These are phyloP conservation scores for Pangasius mekongensis DNA, from an alignment of 2,797 vertebrate species.

Conservation along the genomic window DNA sequence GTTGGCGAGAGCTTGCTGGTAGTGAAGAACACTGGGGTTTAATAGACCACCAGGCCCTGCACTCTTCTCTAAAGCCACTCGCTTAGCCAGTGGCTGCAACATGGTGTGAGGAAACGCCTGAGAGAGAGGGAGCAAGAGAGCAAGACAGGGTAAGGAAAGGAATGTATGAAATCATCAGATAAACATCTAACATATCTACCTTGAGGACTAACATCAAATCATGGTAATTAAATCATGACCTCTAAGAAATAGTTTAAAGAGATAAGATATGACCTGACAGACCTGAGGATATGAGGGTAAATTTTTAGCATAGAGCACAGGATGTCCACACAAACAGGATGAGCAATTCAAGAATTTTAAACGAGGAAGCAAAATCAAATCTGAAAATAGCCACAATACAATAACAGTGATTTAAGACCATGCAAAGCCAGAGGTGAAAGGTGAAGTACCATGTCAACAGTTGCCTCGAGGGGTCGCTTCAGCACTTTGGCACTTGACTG, in stretches of 20 bases:
- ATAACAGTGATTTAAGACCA: constrained; percentile 91
- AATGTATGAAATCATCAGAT: background rate
- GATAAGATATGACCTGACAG: constrained; percentile 26
- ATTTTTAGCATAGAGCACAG: constrained; percentile 46
- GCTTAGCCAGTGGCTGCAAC: constrained; percentile 98
- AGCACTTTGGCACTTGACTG: constrained; percentile 99
- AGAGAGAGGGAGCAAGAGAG: constrained; percentile 11
- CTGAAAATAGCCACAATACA: constrained; percentile 92
- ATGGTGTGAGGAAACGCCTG: constrained; percentile 94
- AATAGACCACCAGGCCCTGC: constrained; percentile 91
- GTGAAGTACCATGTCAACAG: constrained; percentile 96
- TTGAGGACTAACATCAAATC: background rate
- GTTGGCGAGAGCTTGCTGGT: constrained; percentile 95
- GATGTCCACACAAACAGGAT: constrained; percentile 63
- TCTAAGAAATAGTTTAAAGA: constrained; percentile 7
- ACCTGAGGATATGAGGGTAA: constrained; percentile 42
- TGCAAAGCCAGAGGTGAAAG: constrained; percentile 99
- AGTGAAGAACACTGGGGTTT: constrained; percentile 96
- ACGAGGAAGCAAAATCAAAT: constrained; percentile 82
- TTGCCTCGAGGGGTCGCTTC: constrained; percentile 99
- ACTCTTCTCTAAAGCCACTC: constrained; percentile 95
- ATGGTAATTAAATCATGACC: constrained; percentile 24
- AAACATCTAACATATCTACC: constrained; percentile 10
- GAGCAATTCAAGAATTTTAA: constrained; percentile 71
- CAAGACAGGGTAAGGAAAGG: background rate